A percentile compares a stretch with the other conserved stretches of the same genome.
phyloP scores from a whole-genome alignment of 1,140 invertebrate genomes.

The Agraylea sexmaculata region DNA sequence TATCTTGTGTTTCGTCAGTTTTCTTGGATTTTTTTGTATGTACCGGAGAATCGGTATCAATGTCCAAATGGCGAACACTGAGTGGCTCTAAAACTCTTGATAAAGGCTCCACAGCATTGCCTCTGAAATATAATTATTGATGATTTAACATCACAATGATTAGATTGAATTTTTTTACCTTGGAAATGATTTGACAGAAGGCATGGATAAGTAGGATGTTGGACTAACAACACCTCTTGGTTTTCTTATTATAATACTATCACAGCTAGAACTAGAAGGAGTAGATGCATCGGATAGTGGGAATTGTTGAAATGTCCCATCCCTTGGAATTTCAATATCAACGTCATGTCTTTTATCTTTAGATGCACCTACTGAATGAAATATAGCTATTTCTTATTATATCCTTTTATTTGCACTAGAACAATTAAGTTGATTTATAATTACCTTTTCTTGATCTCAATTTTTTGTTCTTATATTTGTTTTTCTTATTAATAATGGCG shows the following conservation, averaged over 20 bases:
- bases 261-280: slow-evolving; percentile 17
- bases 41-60: slow-evolving; percentile 37
- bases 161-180: slow-evolving; percentile 23
- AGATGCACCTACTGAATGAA: no score
- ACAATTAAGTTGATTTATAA: no score
- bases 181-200: slow-evolving; percentile 66
- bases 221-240: slow-evolving; percentile 41
- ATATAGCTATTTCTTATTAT: no score
- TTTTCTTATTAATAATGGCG: slow-evolving; percentile 19
- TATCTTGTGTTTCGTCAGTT: slow-evolving; percentile 6
- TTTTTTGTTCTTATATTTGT: slow-evolving; percentile 17
- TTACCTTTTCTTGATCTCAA: slow-evolving; percentile 20
- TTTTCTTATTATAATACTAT: slow-evolving; percentile 22
- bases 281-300: slow-evolving; percentile 14
- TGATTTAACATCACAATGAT: not conserved
- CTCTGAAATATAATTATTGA: slow-evolving; percentile 28
- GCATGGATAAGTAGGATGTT: slow-evolving; percentile 68
- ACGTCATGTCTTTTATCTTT: not conserved
- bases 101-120: slow-evolving; percentile 57
- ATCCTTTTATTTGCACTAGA: no score
- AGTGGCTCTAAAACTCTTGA: slow-evolving; percentile 66
- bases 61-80: slow-evolving; percentile 51
- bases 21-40: slow-evolving; percentile 16
- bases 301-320: slow-evolving; percentile 13
- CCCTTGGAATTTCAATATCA: slow-evolving; percentile 6